These are phyloP conservation scores for Latheticus oryzae DNA, from an alignment of 2,888 invertebrate species.

Conservation along the genomic window DNA sequence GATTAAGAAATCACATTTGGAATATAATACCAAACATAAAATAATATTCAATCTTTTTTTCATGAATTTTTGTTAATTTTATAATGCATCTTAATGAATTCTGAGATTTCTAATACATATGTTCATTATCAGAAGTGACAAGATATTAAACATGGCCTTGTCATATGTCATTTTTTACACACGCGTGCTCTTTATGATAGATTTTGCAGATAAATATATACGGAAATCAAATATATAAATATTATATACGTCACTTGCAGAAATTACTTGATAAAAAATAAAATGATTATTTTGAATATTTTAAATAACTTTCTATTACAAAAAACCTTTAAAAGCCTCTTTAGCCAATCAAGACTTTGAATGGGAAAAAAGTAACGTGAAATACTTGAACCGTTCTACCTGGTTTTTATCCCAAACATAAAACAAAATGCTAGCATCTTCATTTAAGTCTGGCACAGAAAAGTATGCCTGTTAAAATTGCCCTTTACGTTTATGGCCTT, in stretches of 20 bases:
- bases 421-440: slow-evolving; percentile 49
- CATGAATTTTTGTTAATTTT: no score
- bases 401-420: slow-evolving; percentile 44
- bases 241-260: slow-evolving; percentile 25
- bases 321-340: slow-evolving; percentile 5
- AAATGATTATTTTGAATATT: slow-evolving; percentile 2
- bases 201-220: slow-evolving; percentile 3
- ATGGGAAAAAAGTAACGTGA: slow-evolving; percentile 13
- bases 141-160: slow-evolving; percentile 48
- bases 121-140: slow-evolving; percentile 40
- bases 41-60: no score
- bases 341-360: slow-evolving; percentile 27
- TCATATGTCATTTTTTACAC: slow-evolving; percentile 36
- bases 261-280: slow-evolving; percentile 21
- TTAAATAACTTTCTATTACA: background rate
- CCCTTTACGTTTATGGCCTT: slow-evolving; percentile 44
- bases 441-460: slow-evolving; percentile 45
- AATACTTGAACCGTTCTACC: slow-evolving; percentile 27
- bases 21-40: no score
- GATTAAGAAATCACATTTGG: slow-evolving; percentile 20
- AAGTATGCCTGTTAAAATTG: slow-evolving; percentile 40
- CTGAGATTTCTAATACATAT: slow-evolving; percentile 30
- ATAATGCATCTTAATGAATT: no score
- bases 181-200: slow-evolving; percentile 12
- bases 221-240: slow-evolving; percentile 27